Evolutionary conservation across 2,797 vertebrate genomes (phyloP), one percentile per base, ranked within the genome.

Genomic region (Phoeniculus purpureus): DNA sequence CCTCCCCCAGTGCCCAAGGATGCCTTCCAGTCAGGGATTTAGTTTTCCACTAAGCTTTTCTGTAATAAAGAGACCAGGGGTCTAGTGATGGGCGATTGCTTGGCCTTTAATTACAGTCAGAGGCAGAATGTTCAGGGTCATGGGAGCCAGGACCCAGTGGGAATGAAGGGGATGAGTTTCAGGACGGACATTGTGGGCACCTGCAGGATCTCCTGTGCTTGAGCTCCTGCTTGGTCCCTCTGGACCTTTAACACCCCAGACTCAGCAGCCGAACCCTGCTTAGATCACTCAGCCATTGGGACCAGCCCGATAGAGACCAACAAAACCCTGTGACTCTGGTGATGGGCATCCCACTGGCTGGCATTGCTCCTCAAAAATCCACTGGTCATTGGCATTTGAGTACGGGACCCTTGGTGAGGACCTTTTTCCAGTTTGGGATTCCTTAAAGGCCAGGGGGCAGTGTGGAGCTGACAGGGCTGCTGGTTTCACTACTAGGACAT

Each of bases 41-140:
- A 55, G 43, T 87, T 85, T 68, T 62, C 19, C 1, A 1, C 73
- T 93, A 82, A 93, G 89, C 87, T 62, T 37, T 47, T 90, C 61
- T 27, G 81, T 29, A 65, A 89, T 92, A 65, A 94, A 47, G 73
- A 62, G 68, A 14, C 65, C 65, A 2, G 0, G 58, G 47, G 40
- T 81, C 66, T 17, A 40, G 59, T 15, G 5, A 25, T 0, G 19
- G 72, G 84, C 1, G 23, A 85, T 80, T 71, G 87, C 73, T 29
- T 0, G 3, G 87, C 62, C 76, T 85, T 82, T 87, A 71, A 85
- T 96, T 92, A 52, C 21, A 3, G 79, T 8, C 61, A 54, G 81
- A 37, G n/a, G 2, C 50, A 45, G 74, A 55, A 29, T 77, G 70
- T 12, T n/a, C 75, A 14, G 52, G 77, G 71, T 59, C 89, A 64